phyloP scores from a whole-genome alignment of 64 coral and sea anemone genomes.

The Anthopleura sola region DNA sequence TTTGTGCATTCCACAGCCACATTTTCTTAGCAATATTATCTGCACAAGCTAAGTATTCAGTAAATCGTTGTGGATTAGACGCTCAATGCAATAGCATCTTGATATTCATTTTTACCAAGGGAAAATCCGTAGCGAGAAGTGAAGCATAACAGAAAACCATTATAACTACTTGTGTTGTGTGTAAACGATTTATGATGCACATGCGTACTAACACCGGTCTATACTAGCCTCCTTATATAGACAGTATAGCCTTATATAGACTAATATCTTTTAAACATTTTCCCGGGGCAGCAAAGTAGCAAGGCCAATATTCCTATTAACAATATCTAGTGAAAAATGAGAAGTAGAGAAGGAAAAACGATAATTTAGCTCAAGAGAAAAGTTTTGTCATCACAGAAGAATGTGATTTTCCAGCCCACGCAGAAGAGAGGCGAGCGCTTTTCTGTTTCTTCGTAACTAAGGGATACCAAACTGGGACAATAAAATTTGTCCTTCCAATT shows the following conservation, averaged over 20 bases:
- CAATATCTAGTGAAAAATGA: not conserved
- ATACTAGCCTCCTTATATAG: not conserved
- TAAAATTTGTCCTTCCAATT: not conserved
- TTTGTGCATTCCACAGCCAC: slow-evolving; percentile 1
- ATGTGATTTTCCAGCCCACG: not conserved
- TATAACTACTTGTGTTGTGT: slow-evolving; percentile 18
- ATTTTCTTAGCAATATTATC: not conserved
- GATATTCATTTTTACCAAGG: not conserved
- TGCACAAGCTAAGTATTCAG: not conserved
- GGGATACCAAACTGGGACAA: not conserved
- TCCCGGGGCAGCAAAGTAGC: not conserved
- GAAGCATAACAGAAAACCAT: not conserved
- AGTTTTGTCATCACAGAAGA: not conserved
- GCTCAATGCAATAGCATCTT: not conserved
- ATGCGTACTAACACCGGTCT: not conserved
- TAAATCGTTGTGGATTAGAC: not conserved
- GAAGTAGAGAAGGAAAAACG: not conserved
- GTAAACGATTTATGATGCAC: not conserved
- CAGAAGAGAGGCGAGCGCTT: not conserved
- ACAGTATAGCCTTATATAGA: not conserved
- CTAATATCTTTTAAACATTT: not conserved
- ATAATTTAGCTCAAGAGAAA: not conserved
- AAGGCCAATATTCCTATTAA: not conserved
- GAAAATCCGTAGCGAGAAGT: slow-evolving; percentile 11
- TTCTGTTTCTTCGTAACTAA: not conserved